Evolutionary conservation across 64 coral and sea anemone genomes (phyloP), one percentile per base, ranked within the genome.

Genomic region (Anthopleura sola): DNA sequence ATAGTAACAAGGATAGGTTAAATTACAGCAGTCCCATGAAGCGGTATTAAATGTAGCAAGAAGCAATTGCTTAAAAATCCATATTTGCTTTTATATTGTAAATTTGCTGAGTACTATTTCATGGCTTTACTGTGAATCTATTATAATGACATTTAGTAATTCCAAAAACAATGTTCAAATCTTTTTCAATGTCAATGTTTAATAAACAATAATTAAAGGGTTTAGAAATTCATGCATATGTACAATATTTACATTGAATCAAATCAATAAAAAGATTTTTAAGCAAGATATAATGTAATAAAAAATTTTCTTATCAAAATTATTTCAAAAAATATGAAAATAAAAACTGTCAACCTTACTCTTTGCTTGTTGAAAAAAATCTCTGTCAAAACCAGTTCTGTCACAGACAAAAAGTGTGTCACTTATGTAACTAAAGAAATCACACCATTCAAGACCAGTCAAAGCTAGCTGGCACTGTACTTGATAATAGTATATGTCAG

Each of bases 361-460:
- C 48, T 91, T 87, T 5, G 19, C 46, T 3, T 75, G 26, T 33
- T 91, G 32, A 51, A 86, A 91, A 82, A 91, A 86, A 1, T 86
- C 90, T 51, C 23, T 68, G 47, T 91, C 78, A 56, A 91, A 91
- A 6, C 26, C 7, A 83, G 83, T 87, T 44, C 85, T 86, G 13
- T 62, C 29, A 86, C 89, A 86, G 33, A 87, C n/a, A 69, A 78
- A 87, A 7, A 87, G 28, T 21, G 10, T 60, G 19, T 93, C 86
- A 85, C 64, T 93, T n/a, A 85, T 51, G 49, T 88, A 88, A 85
- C 80, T 49, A 88, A 88, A 93, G 14, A 92, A 93, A 57, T 80
- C 81, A 48, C 86, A 88, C 86, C 86, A 93, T 49, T 87, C 81
- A 26, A 88, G 46, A 11, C 86, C 91, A 48, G 91, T 92, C 19